Evolutionary conservation across 2,797 vertebrate species (phyloP).

Genomic region (Sebastes trivittatus): DNA sequence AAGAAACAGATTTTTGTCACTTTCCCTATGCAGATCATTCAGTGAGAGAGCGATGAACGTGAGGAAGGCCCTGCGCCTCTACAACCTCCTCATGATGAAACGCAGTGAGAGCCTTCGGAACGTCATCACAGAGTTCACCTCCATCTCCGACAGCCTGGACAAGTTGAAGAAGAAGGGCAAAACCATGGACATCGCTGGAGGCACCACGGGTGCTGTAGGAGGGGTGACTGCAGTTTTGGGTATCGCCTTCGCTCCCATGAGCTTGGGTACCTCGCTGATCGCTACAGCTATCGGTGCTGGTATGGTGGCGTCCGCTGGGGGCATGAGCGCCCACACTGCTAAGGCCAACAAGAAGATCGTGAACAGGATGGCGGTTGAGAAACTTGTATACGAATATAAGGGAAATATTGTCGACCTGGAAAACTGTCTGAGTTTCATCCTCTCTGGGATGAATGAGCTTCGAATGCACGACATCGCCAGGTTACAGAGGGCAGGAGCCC

Average conservation of each 20-base stretch:
- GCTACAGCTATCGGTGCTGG: constrained; percentile 71
- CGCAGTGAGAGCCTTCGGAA: constrained; percentile 41
- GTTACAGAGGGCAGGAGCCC: constrained; percentile 42
- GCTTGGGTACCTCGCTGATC: constrained; percentile 71
- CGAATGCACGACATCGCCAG: constrained; percentile 44
- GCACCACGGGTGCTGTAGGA: constrained; percentile 71
- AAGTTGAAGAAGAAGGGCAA: constrained; percentile 67
- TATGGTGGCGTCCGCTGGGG: constrained; percentile 68
- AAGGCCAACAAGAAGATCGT: constrained; percentile 53
- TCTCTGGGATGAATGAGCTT: constrained; percentile 65
- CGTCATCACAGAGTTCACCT: constrained; percentile 54
- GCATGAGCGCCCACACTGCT: constrained; percentile 51
- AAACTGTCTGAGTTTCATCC: constrained; percentile 62
- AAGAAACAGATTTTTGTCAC: background rate
- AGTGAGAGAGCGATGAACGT: constrained; percentile 50
- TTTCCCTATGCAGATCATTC: constrained; percentile 52
- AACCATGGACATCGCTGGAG: constrained; percentile 69
- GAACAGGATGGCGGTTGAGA: constrained; percentile 48
- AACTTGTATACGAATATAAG: constrained; percentile 54
- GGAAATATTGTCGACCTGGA: constrained; percentile 55
- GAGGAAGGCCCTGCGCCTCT: constrained; percentile 60
- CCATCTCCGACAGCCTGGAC: constrained; percentile 56
- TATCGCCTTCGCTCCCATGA: constrained; percentile 70
- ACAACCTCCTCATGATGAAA: constrained; percentile 66
- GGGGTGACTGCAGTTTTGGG: constrained; percentile 72